A percentile compares a stretch with the other conserved stretches of the same genome.
phyloP scores from a whole-genome alignment of 2,797 vertebrate genomes.

The Syngnathus rostellatus region DNA sequence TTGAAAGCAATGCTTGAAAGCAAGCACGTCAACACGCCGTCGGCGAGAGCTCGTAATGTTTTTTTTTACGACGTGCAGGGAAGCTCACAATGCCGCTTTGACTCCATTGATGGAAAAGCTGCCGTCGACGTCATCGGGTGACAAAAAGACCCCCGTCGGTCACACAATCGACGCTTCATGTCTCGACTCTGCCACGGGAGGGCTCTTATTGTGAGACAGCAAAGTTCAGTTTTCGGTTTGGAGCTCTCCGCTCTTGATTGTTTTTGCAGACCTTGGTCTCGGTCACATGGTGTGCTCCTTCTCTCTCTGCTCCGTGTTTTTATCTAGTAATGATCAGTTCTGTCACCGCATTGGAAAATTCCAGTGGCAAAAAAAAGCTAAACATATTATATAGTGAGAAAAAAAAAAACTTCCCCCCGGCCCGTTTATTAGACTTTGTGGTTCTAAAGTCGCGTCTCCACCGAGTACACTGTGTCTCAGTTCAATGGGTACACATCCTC shows the following conservation, averaged over 20 bases:
- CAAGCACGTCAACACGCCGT: not conserved
- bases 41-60: not conserved
- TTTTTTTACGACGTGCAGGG: not conserved
- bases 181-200: not conserved
- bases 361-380: not conserved
- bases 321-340: constrained; percentile 16
- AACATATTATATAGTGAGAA: not conserved
- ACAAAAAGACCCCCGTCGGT: not conserved
- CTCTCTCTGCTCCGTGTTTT: constrained; percentile 10
- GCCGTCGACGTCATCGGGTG: not conserved
- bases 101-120: not conserved
- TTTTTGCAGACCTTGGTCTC: constrained; percentile 27
- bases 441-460: not conserved
- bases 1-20: not conserved
- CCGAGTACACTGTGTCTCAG: not conserved
- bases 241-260: constrained; percentile 17
- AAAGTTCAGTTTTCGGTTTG: constrained; percentile 1
- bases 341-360: constrained; percentile 15
- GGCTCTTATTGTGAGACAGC: not conserved
- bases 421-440: not conserved
- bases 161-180: not conserved
- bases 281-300: constrained; percentile 10
- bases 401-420: not conserved
- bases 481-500: not conserved
- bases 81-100: not conserved